Conservation (phyloP, 2,113 vertebrate genomes). For the Furnarius figulus region DNA sequence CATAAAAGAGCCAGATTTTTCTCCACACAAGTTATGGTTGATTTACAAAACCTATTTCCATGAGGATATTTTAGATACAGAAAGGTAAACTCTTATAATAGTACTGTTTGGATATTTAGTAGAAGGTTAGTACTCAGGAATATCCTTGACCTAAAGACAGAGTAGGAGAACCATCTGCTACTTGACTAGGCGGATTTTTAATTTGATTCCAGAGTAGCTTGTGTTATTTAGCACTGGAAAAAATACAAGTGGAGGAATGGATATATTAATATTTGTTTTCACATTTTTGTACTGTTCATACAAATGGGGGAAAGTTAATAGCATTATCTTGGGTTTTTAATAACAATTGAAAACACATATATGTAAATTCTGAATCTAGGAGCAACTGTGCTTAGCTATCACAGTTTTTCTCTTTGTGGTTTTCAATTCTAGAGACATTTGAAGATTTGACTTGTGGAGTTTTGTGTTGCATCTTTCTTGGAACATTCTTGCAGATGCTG, state of each 20-base stretch:
- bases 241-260: not conserved
- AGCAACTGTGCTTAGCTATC: not conserved
- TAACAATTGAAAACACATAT: not conserved
- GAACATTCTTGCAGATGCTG: not conserved
- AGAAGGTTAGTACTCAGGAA: not conserved
- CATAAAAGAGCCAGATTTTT: not conserved
- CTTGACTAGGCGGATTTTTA: not conserved
- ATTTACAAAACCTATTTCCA: not conserved
- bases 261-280: not conserved
- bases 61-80: not conserved
- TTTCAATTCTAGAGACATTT: not conserved
- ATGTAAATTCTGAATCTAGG: not conserved
- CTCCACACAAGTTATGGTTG: not conserved
- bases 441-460: not conserved
- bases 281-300: not conserved
- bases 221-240: not conserved
- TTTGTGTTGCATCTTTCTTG: not conserved
- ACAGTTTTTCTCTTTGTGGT: not conserved
- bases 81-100: not conserved
- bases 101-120: not conserved
- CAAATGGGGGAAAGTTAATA: not conserved
- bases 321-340: not conserved
- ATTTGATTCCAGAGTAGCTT: not conserved
- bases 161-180: not conserved
- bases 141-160: not conserved